Base-by-base conservation (phyloP, 2,888 invertebrate genomes). In the Chelonus formosanus region DNA sequence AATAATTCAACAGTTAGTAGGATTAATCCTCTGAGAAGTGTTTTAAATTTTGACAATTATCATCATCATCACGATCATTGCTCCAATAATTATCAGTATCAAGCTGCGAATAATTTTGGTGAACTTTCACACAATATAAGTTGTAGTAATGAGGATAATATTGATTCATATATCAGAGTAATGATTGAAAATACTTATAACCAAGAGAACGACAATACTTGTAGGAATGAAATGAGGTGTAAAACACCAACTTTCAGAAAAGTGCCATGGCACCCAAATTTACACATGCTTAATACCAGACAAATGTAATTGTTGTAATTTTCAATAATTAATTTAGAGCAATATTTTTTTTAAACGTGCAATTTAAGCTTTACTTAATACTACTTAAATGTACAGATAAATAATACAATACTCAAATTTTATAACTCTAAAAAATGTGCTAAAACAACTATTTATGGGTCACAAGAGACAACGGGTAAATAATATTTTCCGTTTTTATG, bases 231-330 rank as follows among this genome's bases (percentile, higher is more conserved):
- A 50, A 66, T 69, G 48, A 67, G 71, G 65, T 75, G 70, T 55
- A 56, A 50, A 47, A 75, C 76, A 66, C 76, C 78, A 71, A 81
- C 84, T n/a, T 85, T 85, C 75, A 78, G 84, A 71, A 85, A 85
- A 82, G 84, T 84, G 80, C 85, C 85, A 78, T 85, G 85, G 85
- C 85, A 85, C 78, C 80, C 84, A 43, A 84, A 85, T 71, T 77
- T 85, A 71, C 85, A 85, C 74, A 83, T 85, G 84, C 81, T 85
- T 74, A 85, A 85, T 70, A 79, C 79, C 67, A 76, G 81, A 73
- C 76, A 78, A 73, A 71, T 74, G 60, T 77, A 59, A 76, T 53
- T 57, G 47, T 47, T 8, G 44, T 40, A 50, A 50, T 54, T 45
- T 44, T 45, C 20, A 20, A 20, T 52, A 34, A 44, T 20, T 20